Base-by-base conservation (phyloP, 2,888 invertebrate genomes). In the Euphydryas editha region DNA sequence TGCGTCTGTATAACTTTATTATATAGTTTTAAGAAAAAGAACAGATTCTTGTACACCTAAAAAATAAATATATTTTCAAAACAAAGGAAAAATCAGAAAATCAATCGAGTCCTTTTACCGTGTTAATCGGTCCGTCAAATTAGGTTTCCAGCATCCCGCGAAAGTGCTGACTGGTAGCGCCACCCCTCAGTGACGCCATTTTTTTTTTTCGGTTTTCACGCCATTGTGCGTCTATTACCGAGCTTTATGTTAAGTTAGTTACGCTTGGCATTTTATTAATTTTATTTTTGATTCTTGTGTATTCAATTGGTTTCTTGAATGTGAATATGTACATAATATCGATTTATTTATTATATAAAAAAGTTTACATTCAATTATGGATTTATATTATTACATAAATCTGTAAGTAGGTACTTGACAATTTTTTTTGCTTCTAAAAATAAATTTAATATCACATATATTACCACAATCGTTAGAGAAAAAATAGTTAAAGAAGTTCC, bases 111-210 rank as follows among this genome's bases (percentile, higher is more conserved):
- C 64, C 68, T 64, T 65, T 64, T 70, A 74, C 77, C 81, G 83
- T 85, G 87, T 82, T 90, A 89, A 90, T 88, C 89, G 87, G 86
- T 81, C 86, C 92, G 87, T 88, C 88, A 92, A 92, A 91, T 92
- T 90, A 88, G 87, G 89, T 91, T 90, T 87, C 86, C 83, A 85
- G 87, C 49, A 24, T 51, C 49, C 15, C 86, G 81, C 79, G 75
- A 88, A 90, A 90, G 80, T 86, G 92, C 92, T 90, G 91, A 91
- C 81, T 86, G 90, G 90, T 90, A 90, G 89, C 82, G 80, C 83
- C 77, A 76, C 79, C 76, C 73, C 72, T 72, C 75, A 78, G 81
- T 73, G 77, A 74, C 82, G 84, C 82, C 82, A 82, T 86, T 88
- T 87, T 84, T 78, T 80, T 85, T 86, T 54, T 54, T 74, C 54